Conservation (phyloP, 2,888 invertebrate genomes). For the Dynastes hyllus region DNA sequence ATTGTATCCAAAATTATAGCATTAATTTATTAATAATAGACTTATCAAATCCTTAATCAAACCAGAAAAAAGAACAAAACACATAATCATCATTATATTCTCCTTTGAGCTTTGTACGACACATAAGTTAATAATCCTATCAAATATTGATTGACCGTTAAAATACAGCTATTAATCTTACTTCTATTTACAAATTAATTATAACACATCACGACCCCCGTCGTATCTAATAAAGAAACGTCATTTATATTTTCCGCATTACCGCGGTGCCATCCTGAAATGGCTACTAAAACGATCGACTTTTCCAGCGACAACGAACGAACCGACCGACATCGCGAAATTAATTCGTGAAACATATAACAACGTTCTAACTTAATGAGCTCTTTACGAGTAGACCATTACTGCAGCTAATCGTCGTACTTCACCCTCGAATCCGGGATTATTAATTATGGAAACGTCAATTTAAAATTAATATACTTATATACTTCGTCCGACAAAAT, state of each 20-base stretch:
- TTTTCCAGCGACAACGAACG: background rate
- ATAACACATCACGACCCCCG: background rate
- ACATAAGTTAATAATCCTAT: too few species aligned
- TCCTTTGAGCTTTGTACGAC: too few species aligned
- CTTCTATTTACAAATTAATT: constrained; percentile 32
- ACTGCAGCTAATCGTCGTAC: constrained; percentile 26
- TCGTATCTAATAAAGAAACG: constrained; percentile 26
- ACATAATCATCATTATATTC: too few species aligned
- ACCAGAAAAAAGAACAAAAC: too few species aligned
- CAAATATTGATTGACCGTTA: background rate
- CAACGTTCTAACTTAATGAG: constrained; percentile 41
- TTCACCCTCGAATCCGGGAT: constrained; percentile 14
- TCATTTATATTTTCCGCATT: constrained; percentile 18
- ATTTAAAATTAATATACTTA: constrained; percentile 29
- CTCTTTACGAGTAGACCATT: constrained; percentile 38
- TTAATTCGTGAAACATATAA: constrained; percentile 41
- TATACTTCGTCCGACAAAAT: background rate
- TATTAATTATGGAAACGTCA: constrained; percentile 9
- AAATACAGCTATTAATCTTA: background rate
- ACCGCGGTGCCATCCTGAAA: background rate
- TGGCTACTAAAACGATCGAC: background rate
- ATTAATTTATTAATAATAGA: too few species aligned
- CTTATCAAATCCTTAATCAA: too few species aligned
- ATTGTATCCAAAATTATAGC: too few species aligned
- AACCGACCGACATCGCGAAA: constrained; percentile 11